Evolutionary conservation across 2,888 invertebrate species (phyloP).

Genomic region (Meliscaeva auricollis): DNA sequence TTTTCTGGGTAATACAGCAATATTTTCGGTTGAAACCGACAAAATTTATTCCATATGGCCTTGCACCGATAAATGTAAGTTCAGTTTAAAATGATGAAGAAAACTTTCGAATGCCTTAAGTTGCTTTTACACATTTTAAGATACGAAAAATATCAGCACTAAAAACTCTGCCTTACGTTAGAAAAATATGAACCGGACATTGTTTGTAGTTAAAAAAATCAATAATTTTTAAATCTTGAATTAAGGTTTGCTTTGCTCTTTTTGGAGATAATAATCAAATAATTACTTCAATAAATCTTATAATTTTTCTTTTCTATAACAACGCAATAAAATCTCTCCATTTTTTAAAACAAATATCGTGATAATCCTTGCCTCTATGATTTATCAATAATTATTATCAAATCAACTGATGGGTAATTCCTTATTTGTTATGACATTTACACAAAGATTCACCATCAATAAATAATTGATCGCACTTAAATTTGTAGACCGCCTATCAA

Average conservation of each 20-base stretch:
- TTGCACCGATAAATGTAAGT: too few relatives aligned
- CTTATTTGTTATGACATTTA: neutral
- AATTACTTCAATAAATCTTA: neutral
- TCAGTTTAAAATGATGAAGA: too few relatives aligned
- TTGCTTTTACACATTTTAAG: too few relatives aligned
- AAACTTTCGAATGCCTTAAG: too few relatives aligned
- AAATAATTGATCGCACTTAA: slow-evolving; percentile 41
- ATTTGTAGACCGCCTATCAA: slow-evolving; percentile 45
- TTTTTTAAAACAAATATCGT: slow-evolving; percentile 42
- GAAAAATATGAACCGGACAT: too few relatives aligned
- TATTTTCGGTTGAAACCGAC: too few relatives aligned
- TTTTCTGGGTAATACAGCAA: too few relatives aligned
- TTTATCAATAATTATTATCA: slow-evolving; percentile 40
- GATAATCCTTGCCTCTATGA: slow-evolving; percentile 39
- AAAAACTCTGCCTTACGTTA: too few relatives aligned
- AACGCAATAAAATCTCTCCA: neutral
- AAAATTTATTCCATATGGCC: too few relatives aligned
- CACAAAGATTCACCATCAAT: slow-evolving; percentile 32
- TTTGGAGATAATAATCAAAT: neutral
- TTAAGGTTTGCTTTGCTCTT: neutral
- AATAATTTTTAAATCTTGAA: neutral
- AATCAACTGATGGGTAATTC: slow-evolving; percentile 56
- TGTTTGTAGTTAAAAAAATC: too few relatives aligned
- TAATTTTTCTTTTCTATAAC: neutral
- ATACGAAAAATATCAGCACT: too few relatives aligned